Evolutionary conservation across 2,888 invertebrate genomes (phyloP).

Genomic region (Isotomurus palustris): DNA sequence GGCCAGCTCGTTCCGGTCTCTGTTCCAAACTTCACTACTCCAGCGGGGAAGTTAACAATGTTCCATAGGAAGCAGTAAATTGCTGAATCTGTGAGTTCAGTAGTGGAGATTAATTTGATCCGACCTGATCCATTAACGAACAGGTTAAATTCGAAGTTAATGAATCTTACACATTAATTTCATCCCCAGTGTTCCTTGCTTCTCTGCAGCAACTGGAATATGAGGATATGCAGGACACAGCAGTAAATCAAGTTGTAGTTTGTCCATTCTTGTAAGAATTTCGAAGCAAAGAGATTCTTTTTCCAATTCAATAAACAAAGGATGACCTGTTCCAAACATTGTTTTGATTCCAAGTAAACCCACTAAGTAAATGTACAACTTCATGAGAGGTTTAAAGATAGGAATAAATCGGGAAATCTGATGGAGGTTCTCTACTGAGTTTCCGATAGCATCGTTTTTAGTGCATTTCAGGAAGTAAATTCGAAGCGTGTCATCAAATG

Average conservation of each 20-base stretch:
- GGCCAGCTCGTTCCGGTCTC: neutral
- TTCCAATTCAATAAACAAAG: neutral
- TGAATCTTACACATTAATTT: neutral
- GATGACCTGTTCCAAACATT: neutral
- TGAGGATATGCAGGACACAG: neutral
- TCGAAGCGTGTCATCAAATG: neutral
- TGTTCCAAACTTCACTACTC: neutral
- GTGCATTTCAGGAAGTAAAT: neutral
- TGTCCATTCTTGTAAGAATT: neutral
- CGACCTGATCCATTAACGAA: too few species aligned
- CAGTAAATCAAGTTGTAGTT: constrained; percentile 2
- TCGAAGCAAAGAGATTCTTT: neutral
- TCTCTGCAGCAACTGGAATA: neutral
- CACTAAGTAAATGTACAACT: neutral
- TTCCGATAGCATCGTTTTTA: neutral
- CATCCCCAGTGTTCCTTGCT: neutral
- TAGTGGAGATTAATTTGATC: too few species aligned
- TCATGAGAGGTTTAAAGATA: neutral
- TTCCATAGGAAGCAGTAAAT: neutral
- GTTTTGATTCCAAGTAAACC: neutral
- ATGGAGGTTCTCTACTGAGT: neutral
- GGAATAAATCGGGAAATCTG: neutral
- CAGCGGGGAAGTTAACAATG: neutral
- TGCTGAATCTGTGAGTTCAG: neutral
- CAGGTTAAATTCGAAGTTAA: too few species aligned